Evolutionary conservation across 2,888 invertebrate genomes (phyloP).

Genomic region (Andrena dorsata): DNA sequence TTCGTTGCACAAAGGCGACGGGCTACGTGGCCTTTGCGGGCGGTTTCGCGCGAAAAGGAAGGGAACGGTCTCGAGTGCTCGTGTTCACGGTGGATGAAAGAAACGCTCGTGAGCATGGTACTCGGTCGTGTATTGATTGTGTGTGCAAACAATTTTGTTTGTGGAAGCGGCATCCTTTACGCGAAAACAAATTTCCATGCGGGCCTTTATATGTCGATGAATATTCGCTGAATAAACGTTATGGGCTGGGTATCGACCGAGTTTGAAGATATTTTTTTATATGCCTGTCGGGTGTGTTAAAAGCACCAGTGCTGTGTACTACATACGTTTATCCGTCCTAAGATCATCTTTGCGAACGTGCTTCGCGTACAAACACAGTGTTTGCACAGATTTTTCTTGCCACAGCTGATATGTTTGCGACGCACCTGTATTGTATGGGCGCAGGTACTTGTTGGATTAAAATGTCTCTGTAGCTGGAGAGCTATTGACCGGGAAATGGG

Average conservation of each 20-base stretch:
- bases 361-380: too few species aligned
- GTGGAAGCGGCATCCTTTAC: neutral
- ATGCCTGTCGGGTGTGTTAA: neutral
- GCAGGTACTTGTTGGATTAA: too few species aligned
- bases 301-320: too few species aligned
- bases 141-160: conserved; percentile 40
- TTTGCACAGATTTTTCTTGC: too few species aligned
- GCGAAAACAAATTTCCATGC: conserved; percentile 11
- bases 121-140: conserved; percentile 35
- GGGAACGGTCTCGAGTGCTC: conserved; percentile 46
- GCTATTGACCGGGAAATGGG: neutral
- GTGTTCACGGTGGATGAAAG: conserved; percentile 38
- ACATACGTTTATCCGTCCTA: too few species aligned
- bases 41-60: conserved; percentile 29
- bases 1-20: conserved; percentile 58
- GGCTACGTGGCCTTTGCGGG: conserved; percentile 46
- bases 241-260: neutral
- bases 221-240: neutral
- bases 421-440: too few species aligned
- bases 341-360: too few species aligned
- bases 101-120: conserved; percentile 18
- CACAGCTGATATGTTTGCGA: too few species aligned
- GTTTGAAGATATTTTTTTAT: neutral
- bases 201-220: conserved; percentile 10
- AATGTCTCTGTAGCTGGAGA: too few species aligned